Percentiles rank a stretch among this genome's conserved stretches.
Conservation (phyloP, 1,140 invertebrate genomes). For the Chironomus striatipennis region DNA sequence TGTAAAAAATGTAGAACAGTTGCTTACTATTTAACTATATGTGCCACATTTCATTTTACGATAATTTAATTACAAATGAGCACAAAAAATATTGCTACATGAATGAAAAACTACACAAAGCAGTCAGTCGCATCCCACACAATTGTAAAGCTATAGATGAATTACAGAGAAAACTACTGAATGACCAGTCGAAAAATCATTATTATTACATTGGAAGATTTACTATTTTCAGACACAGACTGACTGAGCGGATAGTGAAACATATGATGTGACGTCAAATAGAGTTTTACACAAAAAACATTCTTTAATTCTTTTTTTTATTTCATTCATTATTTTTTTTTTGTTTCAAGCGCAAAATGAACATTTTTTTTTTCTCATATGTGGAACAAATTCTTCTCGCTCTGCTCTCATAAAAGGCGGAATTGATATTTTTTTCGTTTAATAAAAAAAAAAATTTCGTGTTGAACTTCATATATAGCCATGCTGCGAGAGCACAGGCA, state of each 20-base stretch:
- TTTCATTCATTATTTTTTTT: too few species aligned
- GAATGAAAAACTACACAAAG: not conserved
- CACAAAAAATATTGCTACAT: not conserved
- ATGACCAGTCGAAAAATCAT: too few species aligned
- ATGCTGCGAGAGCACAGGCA: too few species aligned
- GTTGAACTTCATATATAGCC: too few species aligned
- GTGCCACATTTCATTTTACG: constrained; percentile 6
- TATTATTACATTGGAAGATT: not conserved
- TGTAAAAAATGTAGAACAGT: constrained; percentile 3
- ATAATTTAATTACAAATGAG: not conserved
- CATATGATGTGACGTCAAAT: constrained; percentile 6
- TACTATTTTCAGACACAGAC: not conserved
- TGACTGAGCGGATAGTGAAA: not conserved
- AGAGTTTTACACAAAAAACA: too few species aligned
- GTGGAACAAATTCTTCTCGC: too few species aligned
- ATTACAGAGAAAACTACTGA: not conserved
- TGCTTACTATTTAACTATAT: not conserved
- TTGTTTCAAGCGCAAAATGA: too few species aligned
- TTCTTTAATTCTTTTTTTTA: not conserved
- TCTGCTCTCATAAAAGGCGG: not conserved
- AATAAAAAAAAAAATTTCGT: too few species aligned
- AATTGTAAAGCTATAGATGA: not conserved
- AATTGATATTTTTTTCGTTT: too few species aligned
- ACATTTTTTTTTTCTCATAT: too few species aligned
- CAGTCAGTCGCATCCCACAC: not conserved